Conservation (phyloP, 2,888 invertebrate genomes). For the Aspidiotus rigidus region DNA sequence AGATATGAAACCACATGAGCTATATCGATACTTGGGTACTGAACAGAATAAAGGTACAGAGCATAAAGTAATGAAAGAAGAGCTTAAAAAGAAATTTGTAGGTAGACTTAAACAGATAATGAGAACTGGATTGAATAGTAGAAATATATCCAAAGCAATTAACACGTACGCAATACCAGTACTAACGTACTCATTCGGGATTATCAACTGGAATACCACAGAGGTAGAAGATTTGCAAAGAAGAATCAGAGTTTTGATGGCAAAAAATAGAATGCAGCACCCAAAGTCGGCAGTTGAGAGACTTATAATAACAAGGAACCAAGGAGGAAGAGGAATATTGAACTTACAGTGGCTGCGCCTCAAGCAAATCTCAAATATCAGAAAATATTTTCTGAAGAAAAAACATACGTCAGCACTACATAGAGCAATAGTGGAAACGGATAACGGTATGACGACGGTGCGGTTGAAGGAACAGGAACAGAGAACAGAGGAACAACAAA, state of each 20-base stretch:
- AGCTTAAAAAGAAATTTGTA: constrained; percentile 23
- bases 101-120: constrained; percentile 30
- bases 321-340: not conserved
- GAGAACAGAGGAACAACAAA: constrained; percentile 1
- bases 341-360: not conserved
- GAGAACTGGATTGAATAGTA: constrained; percentile 15
- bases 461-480: not conserved
- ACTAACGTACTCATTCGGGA: constrained; percentile 35
- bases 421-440: constrained; percentile 1
- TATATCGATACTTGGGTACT: constrained; percentile 35
- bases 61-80: constrained; percentile 31
- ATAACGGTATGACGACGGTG: not conserved
- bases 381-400: not conserved
- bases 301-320: not conserved
- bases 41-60: constrained; percentile 18
- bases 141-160: constrained; percentile 28
- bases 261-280: not conserved
- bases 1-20: constrained; percentile 21
- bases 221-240: constrained; percentile 28
- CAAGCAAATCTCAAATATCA: not conserved
- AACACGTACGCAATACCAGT: constrained; percentile 35
- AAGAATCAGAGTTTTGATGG: constrained; percentile 11
- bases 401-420: not conserved
- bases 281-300: not conserved
- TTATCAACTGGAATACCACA: constrained; percentile 35